A percentile compares a stretch with the other conserved stretches of the same genome.
Evolutionary conservation across 1,140 invertebrate genomes (phyloP).

Genomic region (Caerostris extrusa): DNA sequence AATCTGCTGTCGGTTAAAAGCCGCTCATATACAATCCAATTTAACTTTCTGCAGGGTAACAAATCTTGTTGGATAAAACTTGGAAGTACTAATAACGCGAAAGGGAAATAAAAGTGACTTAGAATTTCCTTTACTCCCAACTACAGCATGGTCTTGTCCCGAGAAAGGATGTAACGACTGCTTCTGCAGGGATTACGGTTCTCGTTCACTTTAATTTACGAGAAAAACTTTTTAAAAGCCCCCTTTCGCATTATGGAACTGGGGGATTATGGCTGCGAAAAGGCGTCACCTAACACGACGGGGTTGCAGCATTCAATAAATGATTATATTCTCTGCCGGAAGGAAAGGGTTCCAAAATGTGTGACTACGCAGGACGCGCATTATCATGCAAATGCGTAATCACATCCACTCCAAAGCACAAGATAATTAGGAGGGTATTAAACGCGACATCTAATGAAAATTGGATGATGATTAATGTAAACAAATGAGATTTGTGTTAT

Average conservation of each 20-base stretch:
- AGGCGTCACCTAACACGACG: not conserved
- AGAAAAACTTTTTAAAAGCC: not conserved
- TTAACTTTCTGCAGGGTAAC: slow-evolving; percentile 5
- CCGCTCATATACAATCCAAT: not conserved
- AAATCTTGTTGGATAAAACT: slow-evolving; percentile 17
- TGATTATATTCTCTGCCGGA: slow-evolving; percentile 21
- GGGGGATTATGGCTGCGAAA: not conserved
- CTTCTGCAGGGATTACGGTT: not conserved
- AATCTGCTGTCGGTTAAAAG: not conserved
- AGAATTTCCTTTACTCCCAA: not conserved
- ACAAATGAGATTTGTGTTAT: not conserved
- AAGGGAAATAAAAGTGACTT: slow-evolving; percentile 2
- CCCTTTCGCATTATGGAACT: not conserved
- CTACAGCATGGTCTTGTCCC: not conserved
- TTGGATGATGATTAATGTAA: not conserved
- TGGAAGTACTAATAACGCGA: not conserved
- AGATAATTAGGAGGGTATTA: not conserved
- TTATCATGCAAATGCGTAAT: slow-evolving; percentile 15
- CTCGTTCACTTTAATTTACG: slow-evolving; percentile 24
- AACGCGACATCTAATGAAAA: slow-evolving; percentile 43
- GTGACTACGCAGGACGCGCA: slow-evolving; percentile 11
- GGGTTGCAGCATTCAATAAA: not conserved
- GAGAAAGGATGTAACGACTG: not conserved
- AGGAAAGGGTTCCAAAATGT: not conserved
- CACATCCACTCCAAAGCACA: not conserved